Conservation (phyloP, 2,113 vertebrate genomes). For the Hipposideros armiger region DNA sequence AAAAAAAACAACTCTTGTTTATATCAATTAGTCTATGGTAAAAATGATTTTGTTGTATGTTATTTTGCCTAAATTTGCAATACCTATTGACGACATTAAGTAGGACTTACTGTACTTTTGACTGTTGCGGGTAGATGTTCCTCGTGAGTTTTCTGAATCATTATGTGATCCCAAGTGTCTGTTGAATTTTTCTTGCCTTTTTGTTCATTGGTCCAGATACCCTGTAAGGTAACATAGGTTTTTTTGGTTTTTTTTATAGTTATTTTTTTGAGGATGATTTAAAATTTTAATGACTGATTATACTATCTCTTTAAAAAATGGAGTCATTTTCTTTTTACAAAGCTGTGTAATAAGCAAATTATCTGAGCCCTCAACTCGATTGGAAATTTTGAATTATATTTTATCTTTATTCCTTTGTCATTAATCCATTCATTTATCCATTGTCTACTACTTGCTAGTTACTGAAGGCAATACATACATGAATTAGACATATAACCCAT, state of each 20-base stretch:
- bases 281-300: neutral
- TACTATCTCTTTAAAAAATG: neutral
- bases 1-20: neutral
- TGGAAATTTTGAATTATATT: neutral
- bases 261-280: neutral
- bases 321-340: slow-evolving; percentile 19
- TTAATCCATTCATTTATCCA: neutral
- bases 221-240: neutral
- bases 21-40: neutral
- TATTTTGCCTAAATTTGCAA: neutral
- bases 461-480: neutral
- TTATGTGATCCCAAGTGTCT: neutral
- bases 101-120: neutral
- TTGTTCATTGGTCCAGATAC: neutral
- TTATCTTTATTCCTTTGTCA: neutral
- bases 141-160: neutral
- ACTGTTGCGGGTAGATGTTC: neutral
- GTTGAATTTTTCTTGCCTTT: neutral
- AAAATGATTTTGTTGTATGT: neutral
- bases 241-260: neutral
- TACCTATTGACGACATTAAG: neutral
- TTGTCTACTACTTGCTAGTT: neutral
- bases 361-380: neutral
- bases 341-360: neutral
- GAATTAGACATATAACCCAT: neutral